Conservation (phyloP, 37 sponge, comb jelly and placozoan species). For the Halisarca cf. caerulea region DNA sequence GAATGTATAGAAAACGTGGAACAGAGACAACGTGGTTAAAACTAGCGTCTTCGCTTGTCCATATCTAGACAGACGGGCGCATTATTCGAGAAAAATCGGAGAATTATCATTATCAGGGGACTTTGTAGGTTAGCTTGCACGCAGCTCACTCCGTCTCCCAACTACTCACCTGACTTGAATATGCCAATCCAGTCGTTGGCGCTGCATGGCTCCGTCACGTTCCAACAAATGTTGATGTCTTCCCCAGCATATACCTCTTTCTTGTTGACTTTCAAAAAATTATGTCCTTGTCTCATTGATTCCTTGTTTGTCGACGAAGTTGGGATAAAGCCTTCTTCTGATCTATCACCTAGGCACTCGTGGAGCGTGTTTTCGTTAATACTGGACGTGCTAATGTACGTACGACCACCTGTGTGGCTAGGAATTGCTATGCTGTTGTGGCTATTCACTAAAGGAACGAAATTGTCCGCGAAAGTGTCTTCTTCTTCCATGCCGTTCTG, state of each 20-base stretch:
- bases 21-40: no score
- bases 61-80: no score
- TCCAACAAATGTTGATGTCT: constrained; percentile 5
- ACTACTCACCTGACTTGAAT: not conserved
- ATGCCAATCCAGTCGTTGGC: constrained; percentile 24
- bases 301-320: not conserved
- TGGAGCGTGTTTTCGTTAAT: constrained; percentile 8
- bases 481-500: no score
- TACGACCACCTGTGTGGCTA: not conserved
- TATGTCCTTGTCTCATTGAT: not conserved
- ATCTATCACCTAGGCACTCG: not conserved
- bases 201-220: constrained; percentile 11
- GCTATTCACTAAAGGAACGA: no score
- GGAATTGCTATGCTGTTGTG: no score
- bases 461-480: no score
- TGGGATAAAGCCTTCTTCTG: not conserved
- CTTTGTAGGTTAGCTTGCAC: no score
- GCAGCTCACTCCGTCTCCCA: no score
- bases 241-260: constrained; percentile 1
- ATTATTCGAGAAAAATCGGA: no score
- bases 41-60: no score
- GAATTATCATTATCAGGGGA: no score
- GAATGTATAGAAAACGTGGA: no score
- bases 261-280: constrained; percentile 6
- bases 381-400: constrained; percentile 14